Percentiles rank a stretch among this genome's conserved stretches.
Evolutionary conservation across 1,140 invertebrate species (phyloP).

Genomic region (Drosophila oshimai): DNA sequence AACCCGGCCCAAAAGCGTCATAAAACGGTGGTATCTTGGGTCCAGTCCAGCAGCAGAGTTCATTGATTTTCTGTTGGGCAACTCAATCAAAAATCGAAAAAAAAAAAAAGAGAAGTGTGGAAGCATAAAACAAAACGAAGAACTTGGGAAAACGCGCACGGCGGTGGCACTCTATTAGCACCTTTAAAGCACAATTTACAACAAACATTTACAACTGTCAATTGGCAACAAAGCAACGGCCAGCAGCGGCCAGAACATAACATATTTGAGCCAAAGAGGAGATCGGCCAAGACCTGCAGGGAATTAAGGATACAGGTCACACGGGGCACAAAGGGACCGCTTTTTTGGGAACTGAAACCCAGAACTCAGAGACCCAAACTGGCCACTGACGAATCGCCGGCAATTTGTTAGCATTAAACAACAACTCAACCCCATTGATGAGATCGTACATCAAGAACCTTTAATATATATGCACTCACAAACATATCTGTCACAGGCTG

Average conservation of each 20-base stretch:
- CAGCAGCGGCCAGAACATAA: neutral
- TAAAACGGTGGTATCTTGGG: conserved; percentile 53
- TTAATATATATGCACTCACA: conserved; percentile 33
- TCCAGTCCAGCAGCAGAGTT: conserved; percentile 49
- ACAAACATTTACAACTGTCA: conserved; percentile 82
- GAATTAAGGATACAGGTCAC: conserved; percentile 70
- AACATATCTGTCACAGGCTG: conserved; percentile 8
- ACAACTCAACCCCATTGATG: conserved; percentile 67
- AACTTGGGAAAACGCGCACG: conserved; percentile 70
- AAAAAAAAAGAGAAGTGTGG: conserved; percentile 3
- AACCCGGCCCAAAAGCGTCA: conserved; percentile 62
- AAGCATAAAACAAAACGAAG: conserved; percentile 30
- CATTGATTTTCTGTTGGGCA: conserved; percentile 69
- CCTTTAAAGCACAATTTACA: conserved; percentile 80
- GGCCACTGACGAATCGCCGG: conserved; percentile 65
- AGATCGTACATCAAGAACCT: conserved; percentile 36
- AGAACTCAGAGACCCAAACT: conserved; percentile 13
- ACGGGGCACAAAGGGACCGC: conserved; percentile 63
- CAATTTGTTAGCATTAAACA: conserved; percentile 79
- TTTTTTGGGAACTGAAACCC: conserved; percentile 22
- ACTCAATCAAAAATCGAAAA: conserved; percentile 62
- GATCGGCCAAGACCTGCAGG: conserved; percentile 6
- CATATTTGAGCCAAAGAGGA: neutral
- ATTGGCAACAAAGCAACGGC: conserved; percentile 80
- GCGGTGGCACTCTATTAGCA: conserved; percentile 82